Evolutionary conservation across 2,888 invertebrate genomes (phyloP), one percentile per base, ranked within the genome.

Genomic region (Mamestra brassicae): DNA sequence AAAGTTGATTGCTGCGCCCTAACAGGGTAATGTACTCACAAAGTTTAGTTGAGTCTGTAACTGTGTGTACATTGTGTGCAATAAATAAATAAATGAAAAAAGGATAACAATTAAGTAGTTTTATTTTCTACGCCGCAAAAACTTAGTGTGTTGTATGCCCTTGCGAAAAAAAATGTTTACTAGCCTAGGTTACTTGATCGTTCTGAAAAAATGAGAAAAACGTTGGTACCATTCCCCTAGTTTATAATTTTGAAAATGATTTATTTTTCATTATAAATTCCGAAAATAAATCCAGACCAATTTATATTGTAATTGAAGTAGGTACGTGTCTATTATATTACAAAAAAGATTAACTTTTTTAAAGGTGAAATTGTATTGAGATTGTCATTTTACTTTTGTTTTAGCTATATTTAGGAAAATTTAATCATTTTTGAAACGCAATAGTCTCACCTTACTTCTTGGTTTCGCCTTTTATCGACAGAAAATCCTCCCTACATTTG

Each of bases 241-340:
- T 67, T 67, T 50, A n/a, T 63, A 63, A n/a, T 26, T 50, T 66
- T 10, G 13, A 26, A 71, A 55, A 45, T 75, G 6, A 50, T 26
- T 10, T 52, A 11, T 38, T n/a, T 76, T 67, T 64, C 38, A 42
- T 64, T 77, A 52, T 2, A 3, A 4, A 38, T 61, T 65, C 10
- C 13, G 11, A 10, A 42, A 36, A 78, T 11, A 15, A 52, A 10
- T 1, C 34, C 45, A 61, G 54, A 36, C 38, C 65, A 66, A 62
- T 65, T 70, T 42, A 45, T n/a, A 15, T 64, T 45, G 2, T 4
- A 70, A 62, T 70, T 62, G 65, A 57, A 78, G 62, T 47, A 7
- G 8, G 26, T 55, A 2, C 6, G 6, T 38, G 6, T 38, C 6
- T 38, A 34, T 61, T 64, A n/a, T 36, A 8, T 65, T 65, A 57